phyloP scores from a whole-genome alignment of 2,888 invertebrate species.

The Malthinus seriepunctatus region DNA sequence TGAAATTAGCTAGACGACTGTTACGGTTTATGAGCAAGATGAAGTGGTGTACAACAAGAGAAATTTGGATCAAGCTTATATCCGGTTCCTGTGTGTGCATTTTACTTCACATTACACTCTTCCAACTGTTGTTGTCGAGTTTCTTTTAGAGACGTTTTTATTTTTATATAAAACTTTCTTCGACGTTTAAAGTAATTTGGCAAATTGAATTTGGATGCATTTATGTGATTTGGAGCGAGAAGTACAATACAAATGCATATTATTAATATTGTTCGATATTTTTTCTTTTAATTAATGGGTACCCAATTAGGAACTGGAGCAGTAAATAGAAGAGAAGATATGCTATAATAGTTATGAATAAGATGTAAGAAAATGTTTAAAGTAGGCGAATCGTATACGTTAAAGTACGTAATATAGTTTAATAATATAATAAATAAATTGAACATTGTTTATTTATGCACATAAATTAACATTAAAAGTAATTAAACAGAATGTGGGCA shows the following conservation, averaged over 20 bases:
- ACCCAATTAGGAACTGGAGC: constrained; percentile 35
- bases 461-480: neutral
- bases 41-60: constrained; percentile 33
- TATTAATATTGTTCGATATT: constrained; percentile 25
- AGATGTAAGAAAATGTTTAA: constrained; percentile 19
- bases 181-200: neutral
- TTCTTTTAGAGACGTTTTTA: constrained; percentile 4
- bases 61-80: constrained; percentile 45
- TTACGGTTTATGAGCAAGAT: constrained; percentile 30
- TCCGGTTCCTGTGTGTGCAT: constrained; percentile 42
- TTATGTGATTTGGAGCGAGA: constrained; percentile 19
- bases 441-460: constrained; percentile 1
- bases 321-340: constrained; percentile 31
- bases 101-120: constrained; percentile 28
- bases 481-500: constrained; percentile 1
- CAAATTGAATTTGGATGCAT: constrained; percentile 15
- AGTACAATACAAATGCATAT: constrained; percentile 22
- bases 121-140: constrained; percentile 5
- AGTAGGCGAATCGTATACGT: constrained; percentile 19
- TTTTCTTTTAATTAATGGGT: constrained; percentile 28
- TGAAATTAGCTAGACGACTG: constrained; percentile 6
- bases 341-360: constrained; percentile 17
- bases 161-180: neutral
- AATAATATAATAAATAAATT: neutral
- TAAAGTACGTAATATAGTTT: neutral